These are phyloP conservation scores for Podarcis muralis DNA, from an alignment of 2,113 vertebrate species.

Conservation along the genomic window DNA sequence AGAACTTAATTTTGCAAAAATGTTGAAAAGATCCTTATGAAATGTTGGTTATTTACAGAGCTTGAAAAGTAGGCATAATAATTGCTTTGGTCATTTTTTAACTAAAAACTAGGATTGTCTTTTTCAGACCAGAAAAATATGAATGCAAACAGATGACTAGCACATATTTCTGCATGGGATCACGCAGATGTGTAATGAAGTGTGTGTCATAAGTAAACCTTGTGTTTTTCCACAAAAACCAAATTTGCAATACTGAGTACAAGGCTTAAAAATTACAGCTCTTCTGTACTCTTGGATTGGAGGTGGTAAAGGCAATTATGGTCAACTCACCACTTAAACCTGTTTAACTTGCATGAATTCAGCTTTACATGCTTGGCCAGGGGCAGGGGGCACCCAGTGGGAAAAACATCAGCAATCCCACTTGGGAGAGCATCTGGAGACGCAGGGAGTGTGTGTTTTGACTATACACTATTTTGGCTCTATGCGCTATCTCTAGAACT, in stretches of 20 bases:
- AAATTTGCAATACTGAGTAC: not conserved
- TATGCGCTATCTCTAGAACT: no score
- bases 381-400: no score
- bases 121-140: not conserved
- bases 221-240: not conserved
- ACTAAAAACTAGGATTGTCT: not conserved
- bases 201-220: not conserved
- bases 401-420: no score
- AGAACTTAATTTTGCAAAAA: not conserved
- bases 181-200: not conserved
- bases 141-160: not conserved
- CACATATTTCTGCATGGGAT: not conserved
- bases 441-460: no score
- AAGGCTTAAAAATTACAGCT: not conserved
- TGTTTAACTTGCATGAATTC: no score
- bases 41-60: not conserved
- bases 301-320: not conserved
- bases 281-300: not conserved
- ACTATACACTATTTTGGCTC: no score
- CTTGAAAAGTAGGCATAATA: not conserved
- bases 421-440: no score
- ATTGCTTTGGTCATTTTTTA: not conserved
- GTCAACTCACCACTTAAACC: no score
- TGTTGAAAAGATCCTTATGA: not conserved
- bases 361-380: no score